Conservation (phyloP, 2,797 vertebrate genomes). For the Botia kubotai region DNA sequence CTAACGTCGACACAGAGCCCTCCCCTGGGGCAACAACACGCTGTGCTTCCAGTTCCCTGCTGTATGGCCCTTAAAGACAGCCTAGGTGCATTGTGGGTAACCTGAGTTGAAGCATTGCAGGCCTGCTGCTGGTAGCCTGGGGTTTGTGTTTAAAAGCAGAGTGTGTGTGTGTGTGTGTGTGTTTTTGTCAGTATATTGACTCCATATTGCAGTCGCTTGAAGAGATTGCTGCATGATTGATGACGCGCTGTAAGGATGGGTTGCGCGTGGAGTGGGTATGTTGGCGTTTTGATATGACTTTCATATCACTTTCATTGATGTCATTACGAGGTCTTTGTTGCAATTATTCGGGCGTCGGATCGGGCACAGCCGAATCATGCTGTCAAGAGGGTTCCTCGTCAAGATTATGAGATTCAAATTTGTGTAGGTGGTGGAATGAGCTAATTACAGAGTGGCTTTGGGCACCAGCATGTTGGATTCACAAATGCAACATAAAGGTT, state of each 20-base stretch:
- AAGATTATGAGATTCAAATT: slow-evolving; percentile 36
- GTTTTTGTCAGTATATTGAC: slow-evolving; percentile 17
- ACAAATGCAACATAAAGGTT: slow-evolving; percentile 6
- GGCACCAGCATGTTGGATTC: not conserved
- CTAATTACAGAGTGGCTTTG: slow-evolving; percentile 45
- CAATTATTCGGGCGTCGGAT: slow-evolving; percentile 33
- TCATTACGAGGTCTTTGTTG: slow-evolving; percentile 47
- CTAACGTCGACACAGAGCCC: slow-evolving; percentile 72
- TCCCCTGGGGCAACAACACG: slow-evolving; percentile 61
- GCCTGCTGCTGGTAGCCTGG: slow-evolving; percentile 27
- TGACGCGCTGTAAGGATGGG: slow-evolving; percentile 35
- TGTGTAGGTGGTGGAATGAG: slow-evolving; percentile 31
- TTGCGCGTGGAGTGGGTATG: slow-evolving; percentile 42
- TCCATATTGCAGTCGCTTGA: slow-evolving; percentile 24
- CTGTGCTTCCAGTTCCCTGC: slow-evolving; percentile 45
- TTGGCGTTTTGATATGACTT: slow-evolving; percentile 39
- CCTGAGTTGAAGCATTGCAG: slow-evolving; percentile 32
- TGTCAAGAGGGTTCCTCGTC: slow-evolving; percentile 32
- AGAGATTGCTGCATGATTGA: slow-evolving; percentile 37
- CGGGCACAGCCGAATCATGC: slow-evolving; percentile 17
- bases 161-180: slow-evolving; percentile 9
- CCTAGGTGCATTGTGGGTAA: slow-evolving; percentile 60
- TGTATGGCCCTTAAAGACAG: slow-evolving; percentile 33
- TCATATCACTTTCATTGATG: slow-evolving; percentile 48
- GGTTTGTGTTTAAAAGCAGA: slow-evolving; percentile 10